Percentiles rank a stretch among this genome's conserved stretches.
Evolutionary conservation across 2,888 invertebrate species (phyloP).

Genomic region (Alentia gelatinosa): DNA sequence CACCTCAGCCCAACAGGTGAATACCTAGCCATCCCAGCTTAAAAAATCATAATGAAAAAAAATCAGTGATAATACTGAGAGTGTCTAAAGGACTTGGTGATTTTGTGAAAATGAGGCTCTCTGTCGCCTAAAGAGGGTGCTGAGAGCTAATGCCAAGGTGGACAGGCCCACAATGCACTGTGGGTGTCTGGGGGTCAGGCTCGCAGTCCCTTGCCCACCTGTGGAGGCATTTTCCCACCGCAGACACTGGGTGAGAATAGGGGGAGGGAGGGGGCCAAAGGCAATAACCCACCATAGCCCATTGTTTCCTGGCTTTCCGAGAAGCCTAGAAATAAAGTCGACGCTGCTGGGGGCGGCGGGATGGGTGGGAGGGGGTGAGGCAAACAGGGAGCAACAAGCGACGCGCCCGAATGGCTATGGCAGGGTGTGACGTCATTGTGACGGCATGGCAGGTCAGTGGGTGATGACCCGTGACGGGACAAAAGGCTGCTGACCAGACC

Average conservation of each 20-base stretch:
- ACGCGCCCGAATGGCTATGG: not conserved
- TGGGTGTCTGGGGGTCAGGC: slow-evolving; percentile 1
- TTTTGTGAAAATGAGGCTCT: too few relatives aligned
- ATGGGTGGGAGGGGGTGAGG: not conserved
- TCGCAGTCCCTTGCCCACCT: not conserved
- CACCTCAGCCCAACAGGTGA: too few relatives aligned
- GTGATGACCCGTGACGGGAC: not conserved
- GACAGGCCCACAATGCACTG: not conserved
- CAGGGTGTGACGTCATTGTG: not conserved
- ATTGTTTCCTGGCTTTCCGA: slow-evolving; percentile 6
- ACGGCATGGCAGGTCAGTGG: slow-evolving; percentile 1
- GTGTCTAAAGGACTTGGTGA: too few relatives aligned
- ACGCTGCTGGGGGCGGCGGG: not conserved
- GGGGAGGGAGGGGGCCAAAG: not conserved
- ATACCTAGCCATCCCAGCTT: too few relatives aligned
- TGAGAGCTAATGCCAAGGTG: not conserved
- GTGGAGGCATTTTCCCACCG: not conserved
- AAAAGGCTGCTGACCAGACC: not conserved
- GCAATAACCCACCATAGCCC: not conserved
- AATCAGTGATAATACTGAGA: too few relatives aligned
- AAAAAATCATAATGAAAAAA: too few relatives aligned
- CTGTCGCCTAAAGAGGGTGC: too few relatives aligned
- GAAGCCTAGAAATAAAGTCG: not conserved
- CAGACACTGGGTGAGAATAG: not conserved
- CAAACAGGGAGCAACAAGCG: not conserved